Evolutionary conservation across 1,140 invertebrate species (phyloP), one percentile per base, ranked within the genome.

Genomic region (Neodiprion virginianus): DNA sequence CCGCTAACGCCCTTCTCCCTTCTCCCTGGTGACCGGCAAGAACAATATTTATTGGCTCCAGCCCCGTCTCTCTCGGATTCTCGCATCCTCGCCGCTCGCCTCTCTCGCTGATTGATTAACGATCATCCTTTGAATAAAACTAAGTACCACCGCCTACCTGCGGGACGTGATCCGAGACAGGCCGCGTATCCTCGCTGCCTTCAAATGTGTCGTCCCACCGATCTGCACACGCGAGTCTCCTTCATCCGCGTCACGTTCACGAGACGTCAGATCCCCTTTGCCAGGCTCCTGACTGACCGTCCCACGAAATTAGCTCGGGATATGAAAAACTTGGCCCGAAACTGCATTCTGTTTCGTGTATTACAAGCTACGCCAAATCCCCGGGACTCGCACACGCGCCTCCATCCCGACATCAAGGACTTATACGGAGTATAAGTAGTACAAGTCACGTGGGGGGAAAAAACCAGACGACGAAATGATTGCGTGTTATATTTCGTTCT

Each of bases 61-160:
- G 67, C 72, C 14, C 23, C 67, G 72, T 77, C 61, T 73, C 68
- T 70, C 74, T 76, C 70, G 11, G 1, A 4, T 17, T 8, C 53
- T 61, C 53, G 53, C 61, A 17, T 21, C 61, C 12, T 14, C 17
- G 61, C 61, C 12, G 12, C 17, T 65, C 12, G 61, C 61, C 61
- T 65, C 12, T 48, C 61, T 40, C 47, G 14, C 77, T 84, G 83
- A 84, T 84, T 84, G 83, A 84, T 84, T 84, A 84, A 84, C 80
- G 83, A 84, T 83, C 81, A 78, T 48, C 74, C 77, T 81, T 84
- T 83, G 82, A 81, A 84, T 84, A 84, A 84, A 83, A 83, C 79
- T 82, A 77, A 78, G 72, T 40, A 71, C 70, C 70, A 79, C 61
- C 74, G 48, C 65, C 71, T n/a, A 73, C 74, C 70, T 48, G 12